These are phyloP conservation scores for Tringa solitaria DNA, from an alignment of 2,113 vertebrate genomes.

Conservation along the genomic window DNA sequence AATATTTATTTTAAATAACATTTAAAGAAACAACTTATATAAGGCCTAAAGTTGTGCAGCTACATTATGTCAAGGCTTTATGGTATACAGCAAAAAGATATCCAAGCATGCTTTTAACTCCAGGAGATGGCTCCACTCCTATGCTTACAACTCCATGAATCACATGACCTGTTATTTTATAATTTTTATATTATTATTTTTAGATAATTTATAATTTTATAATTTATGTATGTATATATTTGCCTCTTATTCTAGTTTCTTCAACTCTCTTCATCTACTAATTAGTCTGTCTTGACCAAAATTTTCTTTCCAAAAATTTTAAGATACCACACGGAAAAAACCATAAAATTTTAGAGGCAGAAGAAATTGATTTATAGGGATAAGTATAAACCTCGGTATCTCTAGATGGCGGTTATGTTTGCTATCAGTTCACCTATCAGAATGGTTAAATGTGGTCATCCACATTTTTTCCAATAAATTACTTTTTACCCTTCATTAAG, in stretches of 20 bases:
- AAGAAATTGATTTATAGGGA: neutral
- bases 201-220: neutral
- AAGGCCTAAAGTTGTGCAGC: neutral
- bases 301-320: neutral
- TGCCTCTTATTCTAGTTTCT: neutral
- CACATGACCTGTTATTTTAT: neutral
- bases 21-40: neutral
- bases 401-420: neutral
- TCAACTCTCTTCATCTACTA: neutral
- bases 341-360: neutral
- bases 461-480: neutral
- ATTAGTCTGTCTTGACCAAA: neutral
- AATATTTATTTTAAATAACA: neutral
- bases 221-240: neutral
- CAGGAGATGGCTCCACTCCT: neutral
- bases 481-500: neutral
- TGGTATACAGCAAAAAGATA: neutral
- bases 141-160: neutral
- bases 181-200: neutral
- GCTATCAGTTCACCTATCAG: neutral
- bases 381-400: neutral
- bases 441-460: neutral
- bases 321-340: neutral
- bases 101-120: neutral
- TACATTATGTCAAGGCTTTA: neutral